These are phyloP conservation scores for Aspidiotus rigidus DNA, from an alignment of 2,888 invertebrate species.

Conservation along the genomic window DNA sequence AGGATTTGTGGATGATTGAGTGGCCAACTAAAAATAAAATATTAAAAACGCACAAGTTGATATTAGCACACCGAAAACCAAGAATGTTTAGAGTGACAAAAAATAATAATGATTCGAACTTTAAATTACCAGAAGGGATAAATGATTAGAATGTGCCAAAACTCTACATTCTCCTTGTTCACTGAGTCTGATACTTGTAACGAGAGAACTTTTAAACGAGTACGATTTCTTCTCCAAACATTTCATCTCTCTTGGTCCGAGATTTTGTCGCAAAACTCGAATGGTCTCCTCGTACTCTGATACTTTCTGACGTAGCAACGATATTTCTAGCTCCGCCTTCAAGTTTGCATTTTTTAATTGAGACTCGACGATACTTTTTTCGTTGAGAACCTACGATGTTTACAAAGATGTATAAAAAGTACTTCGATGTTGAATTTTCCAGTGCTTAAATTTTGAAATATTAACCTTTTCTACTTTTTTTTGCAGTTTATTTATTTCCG, in stretches of 20 bases:
- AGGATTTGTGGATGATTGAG: slow-evolving; percentile 60
- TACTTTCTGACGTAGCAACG: slow-evolving; percentile 5
- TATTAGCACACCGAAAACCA: neutral
- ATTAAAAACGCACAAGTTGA: slow-evolving; percentile 5
- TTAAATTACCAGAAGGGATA: slow-evolving; percentile 48
- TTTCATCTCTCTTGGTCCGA: slow-evolving; percentile 5
- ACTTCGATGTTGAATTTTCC: neutral
- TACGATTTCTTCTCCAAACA: no score
- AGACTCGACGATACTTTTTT: slow-evolving; percentile 37
- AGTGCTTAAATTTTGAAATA: neutral
- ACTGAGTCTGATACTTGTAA: slow-evolving; percentile 49
- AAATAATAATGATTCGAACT: neutral
- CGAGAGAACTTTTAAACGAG: no score
- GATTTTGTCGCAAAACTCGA: neutral
- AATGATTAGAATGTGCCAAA: slow-evolving; percentile 56
- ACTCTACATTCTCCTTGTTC: slow-evolving; percentile 70
- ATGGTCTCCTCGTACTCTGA: slow-evolving; percentile 16
- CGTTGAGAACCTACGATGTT: slow-evolving; percentile 11
- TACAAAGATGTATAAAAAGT: no score
- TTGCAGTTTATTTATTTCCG: slow-evolving; percentile 57
- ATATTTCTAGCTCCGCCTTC: slow-evolving; percentile 1
- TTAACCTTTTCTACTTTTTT: slow-evolving; percentile 36
- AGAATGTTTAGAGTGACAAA: slow-evolving; percentile 3
- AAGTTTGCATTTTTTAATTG: slow-evolving; percentile 53
- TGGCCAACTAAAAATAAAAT: slow-evolving; percentile 58